phyloP scores from a whole-genome alignment of 2,113 vertebrate species.

The Anguilla rostrata region DNA sequence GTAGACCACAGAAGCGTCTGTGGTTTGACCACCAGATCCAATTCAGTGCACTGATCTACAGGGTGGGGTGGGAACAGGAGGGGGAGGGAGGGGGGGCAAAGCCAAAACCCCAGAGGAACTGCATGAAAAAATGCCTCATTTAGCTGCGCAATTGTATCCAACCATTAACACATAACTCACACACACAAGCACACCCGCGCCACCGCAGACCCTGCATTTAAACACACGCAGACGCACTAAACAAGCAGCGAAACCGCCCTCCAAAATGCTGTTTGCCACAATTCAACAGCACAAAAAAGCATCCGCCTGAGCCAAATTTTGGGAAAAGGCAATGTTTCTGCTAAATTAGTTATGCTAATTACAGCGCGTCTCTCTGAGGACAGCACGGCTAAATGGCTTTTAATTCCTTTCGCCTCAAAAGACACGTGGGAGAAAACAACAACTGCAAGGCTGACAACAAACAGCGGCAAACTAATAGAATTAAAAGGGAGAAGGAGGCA shows the following conservation, averaged over 20 bases:
- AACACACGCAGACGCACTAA: neutral
- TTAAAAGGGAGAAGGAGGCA: conserved; percentile 36
- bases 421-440: conserved; percentile 56
- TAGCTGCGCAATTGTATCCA: conserved; percentile 56
- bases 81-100: neutral
- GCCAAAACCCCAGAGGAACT: conserved; percentile 46
- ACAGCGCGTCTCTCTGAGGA: conserved; percentile 66
- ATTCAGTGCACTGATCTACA: neutral
- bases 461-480: conserved; percentile 33
- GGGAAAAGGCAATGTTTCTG: conserved; percentile 70
- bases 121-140: conserved; percentile 40
- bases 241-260: neutral
- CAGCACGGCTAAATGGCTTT: conserved; percentile 70
- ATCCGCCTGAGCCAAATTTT: conserved; percentile 51
- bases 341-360: conserved; percentile 80
- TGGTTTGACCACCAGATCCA: neutral
- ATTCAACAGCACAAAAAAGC: conserved; percentile 1
- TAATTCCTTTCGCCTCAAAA: conserved; percentile 71
- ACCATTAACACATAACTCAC: conserved; percentile 28
- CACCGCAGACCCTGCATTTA: conserved; percentile 34
- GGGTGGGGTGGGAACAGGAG: neutral
- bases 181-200: conserved; percentile 26
- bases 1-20: neutral
- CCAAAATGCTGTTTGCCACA: neutral
- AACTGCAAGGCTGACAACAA: conserved; percentile 37